phyloP scores from a whole-genome alignment of 2,888 invertebrate species.

The Diaperis boleti region DNA sequence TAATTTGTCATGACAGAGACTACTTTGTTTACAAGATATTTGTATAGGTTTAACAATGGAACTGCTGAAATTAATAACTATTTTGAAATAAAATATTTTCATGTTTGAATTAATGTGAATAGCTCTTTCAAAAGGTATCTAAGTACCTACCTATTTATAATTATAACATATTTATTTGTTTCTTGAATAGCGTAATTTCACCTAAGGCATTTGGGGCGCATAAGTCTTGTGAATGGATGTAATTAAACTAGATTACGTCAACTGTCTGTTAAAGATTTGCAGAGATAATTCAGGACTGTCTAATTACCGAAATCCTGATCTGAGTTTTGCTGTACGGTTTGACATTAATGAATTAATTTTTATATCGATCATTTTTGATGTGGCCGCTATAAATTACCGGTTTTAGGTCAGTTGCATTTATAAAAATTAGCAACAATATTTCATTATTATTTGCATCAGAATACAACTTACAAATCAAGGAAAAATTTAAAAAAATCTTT shows the following conservation, averaged over 20 bases:
- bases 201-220: not conserved
- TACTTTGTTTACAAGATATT: not conserved
- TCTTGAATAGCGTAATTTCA: not conserved
- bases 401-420: conserved; percentile 5
- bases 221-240: not conserved
- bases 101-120: too few species aligned
- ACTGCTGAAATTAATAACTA: not conserved
- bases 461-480: not conserved
- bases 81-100: too few species aligned
- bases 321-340: conserved; percentile 3
- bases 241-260: conserved; percentile 1
- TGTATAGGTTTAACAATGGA: not conserved
- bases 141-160: not conserved
- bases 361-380: not conserved
- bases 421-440: conserved; percentile 5
- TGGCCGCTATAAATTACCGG: conserved; percentile 1
- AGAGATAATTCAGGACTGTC: not conserved
- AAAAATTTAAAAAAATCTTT: not conserved
- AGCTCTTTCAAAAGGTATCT: too few species aligned
- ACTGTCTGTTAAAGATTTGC: conserved; percentile 5
- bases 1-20: not conserved
- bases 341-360: conserved; percentile 16
- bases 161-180: not conserved
- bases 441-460: not conserved
- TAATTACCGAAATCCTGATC: conserved; percentile 8